These are phyloP conservation scores for Acropora yongei DNA, from an alignment of 64 coral and sea anemone species.

Conservation along the genomic window DNA sequence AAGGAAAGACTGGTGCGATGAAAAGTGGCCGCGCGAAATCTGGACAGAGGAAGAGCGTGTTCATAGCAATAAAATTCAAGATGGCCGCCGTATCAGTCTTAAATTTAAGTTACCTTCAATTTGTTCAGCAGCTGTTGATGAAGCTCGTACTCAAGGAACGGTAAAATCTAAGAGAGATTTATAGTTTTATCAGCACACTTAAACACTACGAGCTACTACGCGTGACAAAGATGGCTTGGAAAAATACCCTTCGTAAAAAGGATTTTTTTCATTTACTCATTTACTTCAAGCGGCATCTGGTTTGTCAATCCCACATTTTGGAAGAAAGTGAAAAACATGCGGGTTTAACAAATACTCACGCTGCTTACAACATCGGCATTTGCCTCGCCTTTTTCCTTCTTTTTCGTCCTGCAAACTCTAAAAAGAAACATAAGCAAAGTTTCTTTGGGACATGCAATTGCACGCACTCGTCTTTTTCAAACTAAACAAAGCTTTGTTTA, in stretches of 20 bases:
- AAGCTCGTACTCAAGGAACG: slow-evolving; percentile 99
- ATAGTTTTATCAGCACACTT: not conserved
- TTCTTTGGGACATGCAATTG: not conserved
- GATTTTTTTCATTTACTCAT: too few relatives aligned
- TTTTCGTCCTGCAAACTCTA: slow-evolving; percentile 96
- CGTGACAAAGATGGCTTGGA: too few relatives aligned
- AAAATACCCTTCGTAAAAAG: too few relatives aligned
- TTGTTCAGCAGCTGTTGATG: slow-evolving; percentile 96
- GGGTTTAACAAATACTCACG: slow-evolving; percentile 62
- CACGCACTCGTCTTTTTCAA: not conserved
- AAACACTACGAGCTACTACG: too few relatives aligned
- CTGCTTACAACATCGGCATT: slow-evolving; percentile 96
- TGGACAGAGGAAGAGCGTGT: too few relatives aligned
- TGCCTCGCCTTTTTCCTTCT: slow-evolving; percentile 98
- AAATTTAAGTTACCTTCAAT: slow-evolving; percentile 73
- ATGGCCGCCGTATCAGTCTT: too few relatives aligned
- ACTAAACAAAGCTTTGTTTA: too few relatives aligned
- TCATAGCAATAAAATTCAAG: not conserved
- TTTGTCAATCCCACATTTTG: too few relatives aligned
- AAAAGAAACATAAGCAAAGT: not conserved
- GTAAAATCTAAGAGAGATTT: slow-evolving; percentile 75
- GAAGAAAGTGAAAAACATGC: not conserved
- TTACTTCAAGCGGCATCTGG: too few relatives aligned
- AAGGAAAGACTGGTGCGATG: too few relatives aligned
- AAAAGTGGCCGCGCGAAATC: too few relatives aligned